phyloP scores from a whole-genome alignment of 2,888 invertebrate species.

The Lysandra bellargus region DNA sequence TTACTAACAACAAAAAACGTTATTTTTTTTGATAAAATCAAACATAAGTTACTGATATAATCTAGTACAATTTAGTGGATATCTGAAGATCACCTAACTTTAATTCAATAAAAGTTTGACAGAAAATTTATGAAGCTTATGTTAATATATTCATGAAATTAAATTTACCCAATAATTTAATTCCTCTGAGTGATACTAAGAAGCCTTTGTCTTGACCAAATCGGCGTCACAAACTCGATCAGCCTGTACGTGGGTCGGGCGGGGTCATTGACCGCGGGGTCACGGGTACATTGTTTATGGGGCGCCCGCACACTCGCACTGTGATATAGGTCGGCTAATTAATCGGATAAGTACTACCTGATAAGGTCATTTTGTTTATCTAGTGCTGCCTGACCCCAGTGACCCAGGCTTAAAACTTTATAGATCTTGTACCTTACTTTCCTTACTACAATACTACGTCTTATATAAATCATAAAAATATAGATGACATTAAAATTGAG shows the following conservation, averaged over 20 bases:
- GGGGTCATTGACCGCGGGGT: conserved; percentile 67
- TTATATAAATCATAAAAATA: too few relatives aligned
- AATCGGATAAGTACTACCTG: conserved; percentile 5
- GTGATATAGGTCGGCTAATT: conserved; percentile 23
- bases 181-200: neutral
- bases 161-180: too few relatives aligned
- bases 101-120: too few relatives aligned
- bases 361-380: conserved; percentile 23
- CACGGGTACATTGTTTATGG: conserved; percentile 50
- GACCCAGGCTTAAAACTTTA: neutral
- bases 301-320: conserved; percentile 33
- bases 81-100: too few relatives aligned
- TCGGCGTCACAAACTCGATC: conserved; percentile 30
- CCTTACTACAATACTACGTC: too few relatives aligned
- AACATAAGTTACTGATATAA: too few relatives aligned
- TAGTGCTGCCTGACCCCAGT: neutral
- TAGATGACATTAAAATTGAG: too few relatives aligned
- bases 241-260: conserved; percentile 43
- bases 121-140: too few relatives aligned
- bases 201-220: neutral
- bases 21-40: too few relatives aligned
- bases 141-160: too few relatives aligned
- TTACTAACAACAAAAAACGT: too few relatives aligned
- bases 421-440: neutral
- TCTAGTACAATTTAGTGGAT: too few relatives aligned